Evolutionary conservation across 2,113 vertebrate species (phyloP).

Genomic region (Hippocampus zosterae): DNA sequence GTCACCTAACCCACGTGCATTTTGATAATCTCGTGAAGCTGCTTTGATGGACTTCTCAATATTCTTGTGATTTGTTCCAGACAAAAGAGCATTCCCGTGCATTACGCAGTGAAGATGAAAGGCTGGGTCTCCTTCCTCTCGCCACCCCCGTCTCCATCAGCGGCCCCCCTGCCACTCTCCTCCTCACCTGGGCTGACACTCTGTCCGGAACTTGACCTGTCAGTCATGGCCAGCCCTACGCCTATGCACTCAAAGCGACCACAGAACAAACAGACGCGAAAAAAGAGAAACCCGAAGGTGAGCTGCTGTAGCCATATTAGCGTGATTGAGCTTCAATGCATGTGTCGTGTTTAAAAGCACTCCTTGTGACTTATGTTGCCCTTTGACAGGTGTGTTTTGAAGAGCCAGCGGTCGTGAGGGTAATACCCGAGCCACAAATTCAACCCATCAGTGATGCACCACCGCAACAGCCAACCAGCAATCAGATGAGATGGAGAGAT

Average conservation of each 20-base stretch:
- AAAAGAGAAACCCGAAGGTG: slow-evolving; percentile 26
- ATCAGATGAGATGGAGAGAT: slow-evolving; percentile 11
- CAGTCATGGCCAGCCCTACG: slow-evolving; percentile 10
- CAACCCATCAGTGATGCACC: not conserved
- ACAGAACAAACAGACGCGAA: not conserved
- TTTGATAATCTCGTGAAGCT: not conserved
- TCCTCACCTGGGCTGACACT: slow-evolving; percentile 1
- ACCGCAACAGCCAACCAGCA: slow-evolving; percentile 14
- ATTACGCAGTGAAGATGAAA: slow-evolving; percentile 25
- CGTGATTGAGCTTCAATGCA: not conserved
- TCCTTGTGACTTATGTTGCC: not conserved
- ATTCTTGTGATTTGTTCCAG: not conserved
- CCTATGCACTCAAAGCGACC: not conserved
- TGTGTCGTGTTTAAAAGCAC: not conserved
- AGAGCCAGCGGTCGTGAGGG: slow-evolving; percentile 9
- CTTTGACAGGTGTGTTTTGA: slow-evolving; percentile 49
- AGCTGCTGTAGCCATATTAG: not conserved
- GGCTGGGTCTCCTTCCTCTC: slow-evolving; percentile 9
- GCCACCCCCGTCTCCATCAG: slow-evolving; percentile 2
- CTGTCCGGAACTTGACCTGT: slow-evolving; percentile 49
- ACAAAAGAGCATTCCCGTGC: not conserved
- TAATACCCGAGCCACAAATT: slow-evolving; percentile 22
- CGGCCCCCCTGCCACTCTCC: not conserved
- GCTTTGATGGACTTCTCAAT: not conserved
- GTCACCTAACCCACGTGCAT: no score